Evolutionary conservation across 2,888 invertebrate species (phyloP).

Genomic region (Drosophila ochracea): DNA sequence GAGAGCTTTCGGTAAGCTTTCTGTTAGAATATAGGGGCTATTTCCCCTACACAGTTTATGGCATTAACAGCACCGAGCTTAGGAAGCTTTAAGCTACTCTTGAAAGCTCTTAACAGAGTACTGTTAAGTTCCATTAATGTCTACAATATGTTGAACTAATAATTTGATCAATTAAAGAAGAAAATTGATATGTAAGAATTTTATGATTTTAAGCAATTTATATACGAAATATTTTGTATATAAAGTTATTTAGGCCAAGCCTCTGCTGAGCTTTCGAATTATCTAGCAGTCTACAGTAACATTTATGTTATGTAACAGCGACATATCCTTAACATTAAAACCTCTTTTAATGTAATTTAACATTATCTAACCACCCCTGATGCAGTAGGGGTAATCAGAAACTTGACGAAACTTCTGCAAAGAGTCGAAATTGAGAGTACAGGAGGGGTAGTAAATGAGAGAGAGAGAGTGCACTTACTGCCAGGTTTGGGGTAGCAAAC

Average conservation of each 20-base stretch:
- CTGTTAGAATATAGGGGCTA: slow-evolving; percentile 12
- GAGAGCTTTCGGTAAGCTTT: slow-evolving; percentile 30
- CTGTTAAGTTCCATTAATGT: not conserved
- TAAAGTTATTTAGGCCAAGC: not conserved
- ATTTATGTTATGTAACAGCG: not conserved
- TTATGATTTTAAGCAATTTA: not conserved
- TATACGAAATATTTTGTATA: not conserved
- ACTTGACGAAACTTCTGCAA: slow-evolving; percentile 67
- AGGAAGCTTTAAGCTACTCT: slow-evolving; percentile 33
- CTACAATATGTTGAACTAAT: not conserved
- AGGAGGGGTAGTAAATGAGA: slow-evolving; percentile 35
- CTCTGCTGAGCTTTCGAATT: not conserved
- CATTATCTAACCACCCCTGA: slow-evolving; percentile 71
- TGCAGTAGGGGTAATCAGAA: slow-evolving; percentile 38
- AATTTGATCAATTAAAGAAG: not conserved
- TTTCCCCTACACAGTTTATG: slow-evolving; percentile 42
- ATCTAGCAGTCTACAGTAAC: not conserved
- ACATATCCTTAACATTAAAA: not conserved
- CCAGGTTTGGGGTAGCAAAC: slow-evolving; percentile 21
- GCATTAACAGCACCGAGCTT: not conserved
- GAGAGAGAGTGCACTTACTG: slow-evolving; percentile 8
- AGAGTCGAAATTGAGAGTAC: slow-evolving; percentile 2
- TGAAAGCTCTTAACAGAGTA: not conserved
- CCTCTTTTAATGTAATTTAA: slow-evolving; percentile 17
- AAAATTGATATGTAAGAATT: not conserved